A percentile compares a stretch with the other conserved stretches of the same genome.
phyloP scores from a whole-genome alignment of 2,888 invertebrate species.

The Callosobruchus maculatus region DNA sequence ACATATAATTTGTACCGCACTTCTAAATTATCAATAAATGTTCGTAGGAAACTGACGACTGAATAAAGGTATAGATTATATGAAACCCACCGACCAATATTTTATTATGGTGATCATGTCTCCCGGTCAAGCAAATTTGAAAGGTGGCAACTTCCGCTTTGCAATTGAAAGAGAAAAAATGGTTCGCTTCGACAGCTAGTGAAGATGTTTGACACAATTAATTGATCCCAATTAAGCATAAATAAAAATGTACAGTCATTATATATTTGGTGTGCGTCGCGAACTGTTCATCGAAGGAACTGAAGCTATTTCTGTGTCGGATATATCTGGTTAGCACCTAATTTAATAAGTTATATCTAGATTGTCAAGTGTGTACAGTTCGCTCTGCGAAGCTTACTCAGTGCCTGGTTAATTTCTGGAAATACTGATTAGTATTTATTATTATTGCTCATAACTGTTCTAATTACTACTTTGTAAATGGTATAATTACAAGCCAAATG shows the following conservation, averaged over 20 bases:
- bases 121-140: no score
- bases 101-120: no score
- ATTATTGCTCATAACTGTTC: slow-evolving; percentile 2
- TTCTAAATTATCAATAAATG: no score
- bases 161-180: background rate
- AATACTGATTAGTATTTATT: slow-evolving; percentile 3
- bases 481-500: background rate
- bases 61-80: no score
- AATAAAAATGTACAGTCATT: background rate
- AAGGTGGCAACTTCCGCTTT: no score
- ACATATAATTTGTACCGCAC: no score
- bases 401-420: background rate
- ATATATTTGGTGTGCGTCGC: background rate
- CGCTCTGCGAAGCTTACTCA: background rate
- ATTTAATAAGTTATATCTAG: background rate
- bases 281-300: background rate
- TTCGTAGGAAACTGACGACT: no score
- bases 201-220: background rate
- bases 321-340: background rate
- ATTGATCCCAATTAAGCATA: background rate
- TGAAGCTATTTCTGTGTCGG: background rate
- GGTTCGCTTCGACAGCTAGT: background rate
- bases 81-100: no score
- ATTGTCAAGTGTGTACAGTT: background rate
- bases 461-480: background rate